Conservation (phyloP, 1,140 invertebrate species). For the Drosophila albomicans region DNA sequence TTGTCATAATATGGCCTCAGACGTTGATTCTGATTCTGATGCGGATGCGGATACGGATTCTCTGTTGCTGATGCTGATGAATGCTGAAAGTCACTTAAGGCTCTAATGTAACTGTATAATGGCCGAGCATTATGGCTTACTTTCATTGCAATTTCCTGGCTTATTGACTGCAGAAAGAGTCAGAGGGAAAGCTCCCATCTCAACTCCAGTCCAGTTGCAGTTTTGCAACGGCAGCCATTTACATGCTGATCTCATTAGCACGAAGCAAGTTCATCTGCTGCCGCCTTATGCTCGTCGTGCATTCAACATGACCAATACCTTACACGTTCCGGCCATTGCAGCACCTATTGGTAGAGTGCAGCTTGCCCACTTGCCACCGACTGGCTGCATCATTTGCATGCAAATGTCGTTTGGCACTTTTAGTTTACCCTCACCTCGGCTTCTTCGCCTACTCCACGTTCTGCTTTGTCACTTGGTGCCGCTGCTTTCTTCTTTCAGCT, state of each 20-base stretch:
- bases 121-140: constrained; percentile 65
- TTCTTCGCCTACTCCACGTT: background rate
- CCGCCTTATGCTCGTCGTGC: background rate
- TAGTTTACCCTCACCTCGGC: constrained; percentile 27
- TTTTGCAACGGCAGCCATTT: constrained; percentile 42
- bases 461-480: constrained; percentile 26
- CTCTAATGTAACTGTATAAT: constrained; percentile 47
- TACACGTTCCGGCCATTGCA: constrained; percentile 37
- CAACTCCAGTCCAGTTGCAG: background rate
- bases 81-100: constrained; percentile 56
- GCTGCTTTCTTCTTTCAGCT: constrained; percentile 35
- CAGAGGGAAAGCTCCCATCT: too few species aligned
- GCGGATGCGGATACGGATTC: background rate
- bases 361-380: constrained; percentile 13
- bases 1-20: constrained; percentile 67
- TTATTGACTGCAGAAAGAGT: constrained; percentile 23
- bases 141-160: constrained; percentile 78
- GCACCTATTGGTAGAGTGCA: constrained; percentile 27
- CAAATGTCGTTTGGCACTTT: constrained; percentile 78
- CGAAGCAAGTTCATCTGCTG: constrained; percentile 74
- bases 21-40: background rate
- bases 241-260: constrained; percentile 81
- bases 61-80: constrained; percentile 52
- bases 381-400: constrained; percentile 80
- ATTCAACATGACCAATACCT: constrained; percentile 15